phyloP scores from a whole-genome alignment of 2,888 invertebrate species.

The Rhopalosiphum nymphaeae region DNA sequence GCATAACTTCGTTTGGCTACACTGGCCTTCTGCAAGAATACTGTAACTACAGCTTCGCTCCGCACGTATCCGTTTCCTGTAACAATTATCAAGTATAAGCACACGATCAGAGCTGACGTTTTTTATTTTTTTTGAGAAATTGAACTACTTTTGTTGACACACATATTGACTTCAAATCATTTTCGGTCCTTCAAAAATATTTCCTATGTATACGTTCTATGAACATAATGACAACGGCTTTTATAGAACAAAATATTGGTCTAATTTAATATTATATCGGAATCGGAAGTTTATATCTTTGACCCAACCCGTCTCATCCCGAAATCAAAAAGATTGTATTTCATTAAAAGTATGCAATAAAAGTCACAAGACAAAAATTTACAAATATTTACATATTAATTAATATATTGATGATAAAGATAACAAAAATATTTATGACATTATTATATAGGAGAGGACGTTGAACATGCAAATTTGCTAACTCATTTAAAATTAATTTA shows the following conservation, averaged over 20 bases:
- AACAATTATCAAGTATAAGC: neutral
- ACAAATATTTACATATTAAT: too few relatives aligned
- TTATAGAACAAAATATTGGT: neutral
- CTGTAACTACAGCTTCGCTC: slow-evolving; percentile 87
- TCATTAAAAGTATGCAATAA: neutral
- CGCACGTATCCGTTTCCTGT: slow-evolving; percentile 89
- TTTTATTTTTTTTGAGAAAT: neutral
- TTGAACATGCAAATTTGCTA: too few relatives aligned
- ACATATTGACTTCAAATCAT: neutral
- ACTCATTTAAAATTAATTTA: neutral
- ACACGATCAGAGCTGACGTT: neutral
- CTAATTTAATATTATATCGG: neutral
- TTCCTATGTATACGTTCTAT: neutral
- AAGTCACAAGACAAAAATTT: neutral
- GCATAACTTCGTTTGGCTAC: slow-evolving; percentile 87
- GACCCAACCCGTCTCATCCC: neutral
- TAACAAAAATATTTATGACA: too few relatives aligned
- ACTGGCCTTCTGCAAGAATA: slow-evolving; percentile 84
- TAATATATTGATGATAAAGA: too few relatives aligned
- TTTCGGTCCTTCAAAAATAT: neutral
- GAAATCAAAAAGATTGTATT: neutral
- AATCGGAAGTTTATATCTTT: neutral
- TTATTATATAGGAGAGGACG: too few relatives aligned
- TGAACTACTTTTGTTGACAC: neutral
- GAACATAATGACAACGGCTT: neutral